Base-by-base conservation (phyloP, 2,888 invertebrate genomes). In the Pseudococcus viburni region DNA sequence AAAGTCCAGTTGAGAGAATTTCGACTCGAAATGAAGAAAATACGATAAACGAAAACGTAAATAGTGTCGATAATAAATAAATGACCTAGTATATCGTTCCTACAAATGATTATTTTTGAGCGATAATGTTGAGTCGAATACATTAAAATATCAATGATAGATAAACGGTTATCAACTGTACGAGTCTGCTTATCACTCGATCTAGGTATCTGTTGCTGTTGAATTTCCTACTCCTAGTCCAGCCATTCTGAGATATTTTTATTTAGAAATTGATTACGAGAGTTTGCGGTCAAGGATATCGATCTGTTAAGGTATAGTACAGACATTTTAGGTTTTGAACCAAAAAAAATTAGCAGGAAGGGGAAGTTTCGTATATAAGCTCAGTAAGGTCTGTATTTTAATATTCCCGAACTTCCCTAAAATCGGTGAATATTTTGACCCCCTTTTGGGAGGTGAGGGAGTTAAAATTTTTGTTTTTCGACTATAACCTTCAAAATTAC, bases 31-130 rank as follows among this genome's bases (percentile, higher is more conserved):
- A 64, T 8, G 6, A 64, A 22, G 9, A 64, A 64, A 33, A 26
- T 7, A 26, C 6, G 33, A 39, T 73, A 39, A 33, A 73, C 2
- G 33, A 73, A 73, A 73, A 73, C 73, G 17, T 39, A 33, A 73
- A 73, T 73, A 73, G 33, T 73, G 39, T 73, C 17, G 73, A 73
- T 73, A 5, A 73, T 73, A 73, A 33, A 33, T 33, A 39, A 73
- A 73, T 73, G 73, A 73, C 73, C 73, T 73, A 39, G 73, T 73
- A 64, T 64, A 73, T 33, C 33, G 33, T 39, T 15, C 0, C 15
- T 33, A 17, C 33, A 73, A 73, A 73, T 73, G 33, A 73, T 33
- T 33, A 64, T 33, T 73, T 73, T 73, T 33, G 3, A 73, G 15
- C 33, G 73, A 73, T 73, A 73, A 33, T 1, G 11, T 4, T 3